These are phyloP conservation scores for Thera britannica DNA, from an alignment of 2,888 invertebrate species.

Conservation along the genomic window DNA sequence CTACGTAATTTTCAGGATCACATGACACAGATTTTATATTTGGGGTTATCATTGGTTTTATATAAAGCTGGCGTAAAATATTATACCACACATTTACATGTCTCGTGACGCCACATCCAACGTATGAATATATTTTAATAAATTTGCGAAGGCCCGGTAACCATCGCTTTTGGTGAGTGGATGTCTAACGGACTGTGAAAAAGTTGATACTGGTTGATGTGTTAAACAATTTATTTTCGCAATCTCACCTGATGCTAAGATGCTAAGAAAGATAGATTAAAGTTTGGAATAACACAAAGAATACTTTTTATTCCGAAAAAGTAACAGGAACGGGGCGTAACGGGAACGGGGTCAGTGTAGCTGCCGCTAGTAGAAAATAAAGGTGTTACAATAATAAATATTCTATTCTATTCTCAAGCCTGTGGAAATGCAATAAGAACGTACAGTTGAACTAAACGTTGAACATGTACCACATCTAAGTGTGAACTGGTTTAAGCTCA, in stretches of 20 bases:
- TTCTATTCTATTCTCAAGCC: too few relatives aligned
- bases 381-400: too few relatives aligned
- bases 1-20: constrained; percentile 5
- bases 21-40: constrained; percentile 35
- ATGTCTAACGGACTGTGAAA: constrained; percentile 30
- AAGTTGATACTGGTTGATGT: constrained; percentile 21
- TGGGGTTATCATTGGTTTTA: constrained; percentile 37
- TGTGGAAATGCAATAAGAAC: not conserved
- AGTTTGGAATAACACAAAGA: too few relatives aligned
- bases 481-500: constrained; percentile 9
- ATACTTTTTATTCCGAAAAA: too few relatives aligned
- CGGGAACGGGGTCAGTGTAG: too few relatives aligned
- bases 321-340: too few relatives aligned
- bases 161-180: constrained; percentile 48
- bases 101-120: constrained; percentile 56
- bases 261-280: too few relatives aligned
- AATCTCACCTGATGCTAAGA: not conserved
- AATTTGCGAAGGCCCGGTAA: constrained; percentile 57
- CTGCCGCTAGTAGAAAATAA: too few relatives aligned
- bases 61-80: constrained; percentile 43
- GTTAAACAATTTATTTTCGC: constrained; percentile 12
- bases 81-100: constrained; percentile 54
- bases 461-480: not conserved
- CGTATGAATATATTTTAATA: constrained; percentile 74
- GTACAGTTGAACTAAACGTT: not conserved